Conservation (phyloP, 2,797 vertebrate genomes). For the Aselliscus stoliczkanus region DNA sequence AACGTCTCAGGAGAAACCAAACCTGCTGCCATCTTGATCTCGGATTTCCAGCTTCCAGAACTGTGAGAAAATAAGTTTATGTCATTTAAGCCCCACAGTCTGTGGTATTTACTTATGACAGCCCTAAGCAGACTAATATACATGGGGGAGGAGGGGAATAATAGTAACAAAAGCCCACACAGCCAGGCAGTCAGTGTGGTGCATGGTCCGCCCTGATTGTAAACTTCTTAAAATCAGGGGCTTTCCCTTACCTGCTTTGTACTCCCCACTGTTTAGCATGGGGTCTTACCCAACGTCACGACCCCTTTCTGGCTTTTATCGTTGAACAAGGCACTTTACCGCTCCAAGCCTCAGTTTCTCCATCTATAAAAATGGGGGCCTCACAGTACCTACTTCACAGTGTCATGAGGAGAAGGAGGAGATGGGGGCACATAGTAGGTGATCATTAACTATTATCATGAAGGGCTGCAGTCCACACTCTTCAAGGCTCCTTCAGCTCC, state of each 20-base stretch:
- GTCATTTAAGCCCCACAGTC: not conserved
- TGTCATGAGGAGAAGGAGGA: not conserved
- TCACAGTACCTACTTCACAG: too few relatives aligned
- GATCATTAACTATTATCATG: not conserved
- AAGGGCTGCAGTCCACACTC: not conserved
- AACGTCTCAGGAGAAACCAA: not conserved
- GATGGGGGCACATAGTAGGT: accelerated
- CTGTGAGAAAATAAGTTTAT: not conserved
- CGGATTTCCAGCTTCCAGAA: not conserved
- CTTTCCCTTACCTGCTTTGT: not conserved
- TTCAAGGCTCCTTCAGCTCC: too few relatives aligned
- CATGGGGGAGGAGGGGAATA: accelerated
- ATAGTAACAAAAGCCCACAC: not conserved
- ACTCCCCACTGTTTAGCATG: not conserved
- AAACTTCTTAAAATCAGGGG: not conserved
- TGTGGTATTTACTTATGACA: not conserved
- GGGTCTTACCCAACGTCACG: not conserved
- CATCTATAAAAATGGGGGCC: not conserved
- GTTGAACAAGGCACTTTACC: not conserved
- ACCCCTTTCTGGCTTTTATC: not conserved
- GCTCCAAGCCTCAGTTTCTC: not conserved
- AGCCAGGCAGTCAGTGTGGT: not conserved
- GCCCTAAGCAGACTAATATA: not conserved
- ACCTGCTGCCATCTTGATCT: not conserved
- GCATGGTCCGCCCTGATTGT: not conserved